Evolutionary conservation across 2,797 vertebrate genomes (phyloP).

Genomic region (Cichlasoma orientale): DNA sequence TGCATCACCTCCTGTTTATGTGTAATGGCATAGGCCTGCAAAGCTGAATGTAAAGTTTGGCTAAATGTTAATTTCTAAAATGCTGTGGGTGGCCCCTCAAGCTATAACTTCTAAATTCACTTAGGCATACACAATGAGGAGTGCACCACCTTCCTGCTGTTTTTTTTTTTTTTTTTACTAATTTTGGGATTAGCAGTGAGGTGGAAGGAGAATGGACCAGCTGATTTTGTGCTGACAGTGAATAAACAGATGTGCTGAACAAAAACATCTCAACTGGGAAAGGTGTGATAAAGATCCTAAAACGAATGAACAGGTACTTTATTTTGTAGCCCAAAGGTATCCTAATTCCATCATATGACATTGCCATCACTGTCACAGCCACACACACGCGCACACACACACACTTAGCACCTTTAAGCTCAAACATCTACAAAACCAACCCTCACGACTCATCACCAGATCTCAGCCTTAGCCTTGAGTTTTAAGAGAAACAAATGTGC

Average conservation of each 20-base stretch:
- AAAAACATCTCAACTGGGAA: background rate
- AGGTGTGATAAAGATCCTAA: background rate
- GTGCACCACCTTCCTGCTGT: background rate
- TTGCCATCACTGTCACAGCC: background rate
- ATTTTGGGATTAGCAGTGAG: background rate
- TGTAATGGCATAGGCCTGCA: background rate
- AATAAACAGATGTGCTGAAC: background rate
- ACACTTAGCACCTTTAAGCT: slow-evolving; percentile 1
- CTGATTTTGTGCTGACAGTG: background rate
- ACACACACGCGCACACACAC: background rate
- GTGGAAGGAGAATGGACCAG: background rate
- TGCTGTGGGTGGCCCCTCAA: background rate
- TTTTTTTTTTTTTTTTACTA: background rate
- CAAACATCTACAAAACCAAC: slow-evolving; percentile 13
- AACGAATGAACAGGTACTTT: background rate
- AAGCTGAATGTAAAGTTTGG: background rate
- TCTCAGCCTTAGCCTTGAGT: slow-evolving; percentile 16
- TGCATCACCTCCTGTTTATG: background rate
- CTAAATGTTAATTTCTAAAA: slow-evolving; percentile 1
- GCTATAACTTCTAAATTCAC: background rate
- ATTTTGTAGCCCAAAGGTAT: background rate
- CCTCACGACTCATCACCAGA: slow-evolving; percentile 5
- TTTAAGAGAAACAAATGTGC: slow-evolving; percentile 14
- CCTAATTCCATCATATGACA: background rate
- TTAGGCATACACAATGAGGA: background rate